Evolutionary conservation across 2,888 invertebrate genomes (phyloP).

Genomic region (Parascotia fuliginaria): DNA sequence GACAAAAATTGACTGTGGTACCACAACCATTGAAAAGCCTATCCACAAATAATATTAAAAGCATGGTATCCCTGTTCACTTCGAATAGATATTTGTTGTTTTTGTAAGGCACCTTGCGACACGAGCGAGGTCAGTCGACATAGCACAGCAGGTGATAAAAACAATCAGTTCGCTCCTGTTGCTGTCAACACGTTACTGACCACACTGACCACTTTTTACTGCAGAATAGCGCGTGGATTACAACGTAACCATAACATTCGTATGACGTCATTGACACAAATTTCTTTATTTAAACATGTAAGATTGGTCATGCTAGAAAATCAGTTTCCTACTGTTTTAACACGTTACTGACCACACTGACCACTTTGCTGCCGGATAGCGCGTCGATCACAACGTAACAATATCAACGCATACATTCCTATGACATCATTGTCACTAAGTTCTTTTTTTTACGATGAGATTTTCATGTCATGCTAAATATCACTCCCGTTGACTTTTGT

Average conservation of each 20-base stretch:
- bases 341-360: constrained; percentile 8
- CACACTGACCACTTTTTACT: constrained; percentile 8
- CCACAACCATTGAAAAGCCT: neutral
- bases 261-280: neutral
- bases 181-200: constrained; percentile 32
- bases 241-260: neutral
- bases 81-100: constrained; percentile 45
- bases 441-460: no score
- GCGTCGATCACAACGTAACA: neutral
- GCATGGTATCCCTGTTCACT: constrained; percentile 33
- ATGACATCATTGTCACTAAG: neutral
- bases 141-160: constrained; percentile 55
- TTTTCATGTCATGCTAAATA: no score
- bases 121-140: constrained; percentile 63
- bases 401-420: no score
- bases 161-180: constrained; percentile 39
- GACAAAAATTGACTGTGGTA: no score
- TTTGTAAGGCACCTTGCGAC: constrained; percentile 57
- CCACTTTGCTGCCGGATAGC: constrained; percentile 2
- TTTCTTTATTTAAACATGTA: no score
- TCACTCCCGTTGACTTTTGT: no score
- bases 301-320: no score
- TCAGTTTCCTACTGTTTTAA: constrained; percentile 39
- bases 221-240: neutral
- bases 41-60: constrained; percentile 10